Conservation (phyloP, 1,140 invertebrate genomes). For the Helicoverpa zea region DNA sequence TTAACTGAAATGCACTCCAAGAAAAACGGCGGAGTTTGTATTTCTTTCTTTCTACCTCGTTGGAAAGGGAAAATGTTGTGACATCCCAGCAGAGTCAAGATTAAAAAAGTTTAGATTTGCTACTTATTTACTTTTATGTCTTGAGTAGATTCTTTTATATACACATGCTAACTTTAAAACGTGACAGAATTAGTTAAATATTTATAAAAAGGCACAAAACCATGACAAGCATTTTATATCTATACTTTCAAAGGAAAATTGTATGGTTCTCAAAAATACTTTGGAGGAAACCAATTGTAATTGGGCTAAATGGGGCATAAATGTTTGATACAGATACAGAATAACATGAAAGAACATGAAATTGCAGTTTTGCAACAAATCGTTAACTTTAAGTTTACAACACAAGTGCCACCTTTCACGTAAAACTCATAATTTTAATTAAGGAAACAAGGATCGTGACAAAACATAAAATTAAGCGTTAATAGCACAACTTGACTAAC, state of each 20-base stretch:
- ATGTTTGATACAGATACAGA: too few species aligned
- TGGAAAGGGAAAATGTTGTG: conserved; percentile 6
- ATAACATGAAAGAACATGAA: too few species aligned
- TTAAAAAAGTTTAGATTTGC: conserved; percentile 37
- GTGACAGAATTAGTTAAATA: too few species aligned
- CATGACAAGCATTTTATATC: too few species aligned
- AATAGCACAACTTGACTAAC: neutral
- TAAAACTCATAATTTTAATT: neutral
- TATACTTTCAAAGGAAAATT: too few species aligned
- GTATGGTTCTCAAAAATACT: too few species aligned
- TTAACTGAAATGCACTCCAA: neutral
- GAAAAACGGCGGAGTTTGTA: neutral
- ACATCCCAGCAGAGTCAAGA: neutral
- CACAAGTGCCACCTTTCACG: neutral
- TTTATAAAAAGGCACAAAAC: too few species aligned
- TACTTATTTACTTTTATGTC: neutral
- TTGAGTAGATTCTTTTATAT: neutral
- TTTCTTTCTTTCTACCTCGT: conserved; percentile 14
- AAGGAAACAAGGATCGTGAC: neutral
- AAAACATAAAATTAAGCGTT: neutral
- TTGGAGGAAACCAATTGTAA: too few species aligned
- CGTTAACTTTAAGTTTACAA: neutral
- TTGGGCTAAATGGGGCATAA: too few species aligned
- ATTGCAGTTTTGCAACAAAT: too few species aligned
- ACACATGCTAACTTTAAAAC: too few species aligned